These are phyloP conservation scores for Periophthalmus magnuspinnatus DNA, from an alignment of 2,797 vertebrate species.

Conservation along the genomic window DNA sequence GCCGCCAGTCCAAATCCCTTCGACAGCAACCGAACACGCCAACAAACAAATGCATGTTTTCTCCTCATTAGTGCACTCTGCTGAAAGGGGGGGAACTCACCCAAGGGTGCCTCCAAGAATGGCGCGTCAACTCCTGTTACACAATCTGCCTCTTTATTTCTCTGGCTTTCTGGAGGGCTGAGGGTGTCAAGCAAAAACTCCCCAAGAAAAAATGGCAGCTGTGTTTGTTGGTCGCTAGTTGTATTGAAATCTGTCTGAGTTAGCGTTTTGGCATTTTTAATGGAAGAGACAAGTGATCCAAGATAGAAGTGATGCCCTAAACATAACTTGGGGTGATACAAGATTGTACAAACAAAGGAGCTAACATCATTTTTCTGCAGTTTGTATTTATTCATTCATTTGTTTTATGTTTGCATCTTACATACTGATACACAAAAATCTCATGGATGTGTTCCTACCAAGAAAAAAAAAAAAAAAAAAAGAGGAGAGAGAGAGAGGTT, in stretches of 20 bases:
- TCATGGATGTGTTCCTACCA: too few relatives aligned
- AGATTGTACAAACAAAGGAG: neutral
- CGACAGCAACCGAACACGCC: conserved; percentile 56
- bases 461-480: too few relatives aligned
- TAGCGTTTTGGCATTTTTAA: neutral
- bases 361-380: neutral
- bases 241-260: neutral
- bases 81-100: conserved; percentile 52
- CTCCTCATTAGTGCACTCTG: conserved; percentile 66
- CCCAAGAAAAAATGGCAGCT: conserved; percentile 17
- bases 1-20: conserved; percentile 55
- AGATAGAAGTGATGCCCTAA: neutral
- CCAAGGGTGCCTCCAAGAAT: conserved; percentile 49
- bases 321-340: neutral
- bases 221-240: conserved; percentile 34
- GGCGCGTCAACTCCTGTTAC: conserved; percentile 57
- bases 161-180: conserved; percentile 20
- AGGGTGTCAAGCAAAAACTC: conserved; percentile 29
- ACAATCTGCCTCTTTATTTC: conserved; percentile 49
- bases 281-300: neutral
- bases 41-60: conserved; percentile 65
- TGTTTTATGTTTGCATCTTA: too few relatives aligned
- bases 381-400: too few relatives aligned
- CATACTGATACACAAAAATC: too few relatives aligned
- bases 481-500: too few relatives aligned